phyloP scores from a whole-genome alignment of 2,113 vertebrate genomes.

The Lophochroa leadbeateri region DNA sequence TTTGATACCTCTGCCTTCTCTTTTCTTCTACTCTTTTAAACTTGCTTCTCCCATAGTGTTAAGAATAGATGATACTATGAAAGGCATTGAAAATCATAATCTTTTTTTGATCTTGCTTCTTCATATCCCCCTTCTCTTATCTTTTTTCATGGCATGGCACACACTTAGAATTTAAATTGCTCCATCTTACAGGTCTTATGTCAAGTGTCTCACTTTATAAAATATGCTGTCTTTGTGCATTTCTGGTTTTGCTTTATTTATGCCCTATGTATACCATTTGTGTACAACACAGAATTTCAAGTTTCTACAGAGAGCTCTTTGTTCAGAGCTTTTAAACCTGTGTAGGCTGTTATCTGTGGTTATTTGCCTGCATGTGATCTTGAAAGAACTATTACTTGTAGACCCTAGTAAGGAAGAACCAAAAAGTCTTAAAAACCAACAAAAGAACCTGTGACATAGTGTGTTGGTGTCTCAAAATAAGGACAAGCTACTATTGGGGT shows the following conservation, averaged over 20 bases:
- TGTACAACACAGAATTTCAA: neutral
- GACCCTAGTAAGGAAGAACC: neutral
- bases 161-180: neutral
- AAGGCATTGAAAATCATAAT: neutral
- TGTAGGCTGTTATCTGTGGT: neutral
- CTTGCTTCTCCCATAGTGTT: neutral
- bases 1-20: neutral
- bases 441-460: neutral
- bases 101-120: neutral
- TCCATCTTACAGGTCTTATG: neutral
- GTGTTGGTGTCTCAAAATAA: neutral
- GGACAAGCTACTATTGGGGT: rapidly evolving
- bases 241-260: neutral
- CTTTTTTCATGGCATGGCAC: neutral
- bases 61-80: neutral
- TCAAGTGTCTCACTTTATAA: neutral
- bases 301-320: neutral
- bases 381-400: neutral
- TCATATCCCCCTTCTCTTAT: neutral
- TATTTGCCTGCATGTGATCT: neutral
- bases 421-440: neutral
- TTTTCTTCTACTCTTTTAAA: neutral
- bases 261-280: neutral
- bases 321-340: neutral
- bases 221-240: neutral